A percentile compares a stretch with the other conserved stretches of the same genome.
Evolutionary conservation across 2,113 vertebrate genomes (phyloP).

Genomic region (Reinhardtius hippoglossoides): DNA sequence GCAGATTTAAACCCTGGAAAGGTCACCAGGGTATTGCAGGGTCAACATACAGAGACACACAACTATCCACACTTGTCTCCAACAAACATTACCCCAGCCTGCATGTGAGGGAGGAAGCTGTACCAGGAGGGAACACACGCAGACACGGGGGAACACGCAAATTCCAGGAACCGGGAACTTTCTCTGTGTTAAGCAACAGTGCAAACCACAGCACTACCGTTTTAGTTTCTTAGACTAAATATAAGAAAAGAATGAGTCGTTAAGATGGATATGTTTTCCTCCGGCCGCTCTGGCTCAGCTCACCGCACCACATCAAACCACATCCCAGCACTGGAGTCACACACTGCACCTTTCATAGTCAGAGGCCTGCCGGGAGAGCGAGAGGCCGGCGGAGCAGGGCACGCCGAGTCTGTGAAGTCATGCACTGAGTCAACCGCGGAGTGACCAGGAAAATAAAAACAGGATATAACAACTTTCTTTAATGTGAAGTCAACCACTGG

Average conservation of each 20-base stretch:
- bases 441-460: conserved; percentile 22
- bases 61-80: no score
- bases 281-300: background rate
- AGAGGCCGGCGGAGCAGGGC: conserved; percentile 6
- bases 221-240: background rate
- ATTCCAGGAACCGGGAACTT: no score
- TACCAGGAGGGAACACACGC: no score
- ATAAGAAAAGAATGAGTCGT: background rate
- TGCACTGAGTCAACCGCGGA: conserved; percentile 14
- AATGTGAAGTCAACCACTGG: conserved; percentile 3
- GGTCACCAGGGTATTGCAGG: no score
- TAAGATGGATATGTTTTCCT: background rate
- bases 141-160: no score
- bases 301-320: conserved; percentile 31
- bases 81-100: no score
- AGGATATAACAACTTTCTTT: conserved; percentile 22
- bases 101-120: no score
- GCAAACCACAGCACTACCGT: no score
- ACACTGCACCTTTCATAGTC: conserved; percentile 1
- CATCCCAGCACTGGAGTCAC: conserved; percentile 10
- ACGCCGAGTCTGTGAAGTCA: conserved; percentile 20
- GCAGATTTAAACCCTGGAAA: no score
- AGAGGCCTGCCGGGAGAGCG: conserved; percentile 22
- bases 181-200: no score
- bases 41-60: no score